Evolutionary conservation across 2,888 invertebrate genomes (phyloP), one percentile per base, ranked within the genome.

Genomic region (Ophioninae sp.): DNA sequence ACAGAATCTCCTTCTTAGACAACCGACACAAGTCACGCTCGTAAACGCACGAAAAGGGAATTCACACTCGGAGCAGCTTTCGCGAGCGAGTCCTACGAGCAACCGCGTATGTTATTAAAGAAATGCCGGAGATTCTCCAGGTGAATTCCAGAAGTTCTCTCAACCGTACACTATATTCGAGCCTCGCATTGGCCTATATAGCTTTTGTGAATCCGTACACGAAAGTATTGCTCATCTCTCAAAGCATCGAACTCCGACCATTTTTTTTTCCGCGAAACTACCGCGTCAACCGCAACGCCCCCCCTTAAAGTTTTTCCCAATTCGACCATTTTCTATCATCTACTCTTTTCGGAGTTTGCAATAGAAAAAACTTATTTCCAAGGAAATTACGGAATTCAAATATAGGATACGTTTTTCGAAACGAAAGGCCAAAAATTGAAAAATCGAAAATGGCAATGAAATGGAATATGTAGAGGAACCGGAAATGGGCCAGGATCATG

Each of bases 51-150:
- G 51, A 51, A 51, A 5, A 68, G 64, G 56, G 81, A 84, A 84
- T 84, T 82, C 64, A 69, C 82, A 74, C 81, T 63, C 51, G 39
- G 61, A 37, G 58, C 30, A 77, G 83, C 78, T 73, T 78, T 81
- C 51, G 78, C 83, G 76, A 77, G 78, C 83, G 72, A 77, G 74
- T 22, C 63, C 59, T 69, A 75, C 82, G 83, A 77, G 79, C 17
- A 65, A 44, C 71, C 72, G 83, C 84, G 84, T 81, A 85, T 81
- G 83, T 85, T 85, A 85, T 85, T 85, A 85, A 85, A 83, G 85
- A 85, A 85, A 85, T 85, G 81, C 85, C 83, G 67, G 23, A 67
- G 64, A 85, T 85, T 83, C 85, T 63, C 58, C 44, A 74, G 73
- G 76, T 74, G 79, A 69, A 83, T 85, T 77, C 81, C 83, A 72